Conservation (phyloP, 2,797 vertebrate species). For the Remorina albescens region DNA sequence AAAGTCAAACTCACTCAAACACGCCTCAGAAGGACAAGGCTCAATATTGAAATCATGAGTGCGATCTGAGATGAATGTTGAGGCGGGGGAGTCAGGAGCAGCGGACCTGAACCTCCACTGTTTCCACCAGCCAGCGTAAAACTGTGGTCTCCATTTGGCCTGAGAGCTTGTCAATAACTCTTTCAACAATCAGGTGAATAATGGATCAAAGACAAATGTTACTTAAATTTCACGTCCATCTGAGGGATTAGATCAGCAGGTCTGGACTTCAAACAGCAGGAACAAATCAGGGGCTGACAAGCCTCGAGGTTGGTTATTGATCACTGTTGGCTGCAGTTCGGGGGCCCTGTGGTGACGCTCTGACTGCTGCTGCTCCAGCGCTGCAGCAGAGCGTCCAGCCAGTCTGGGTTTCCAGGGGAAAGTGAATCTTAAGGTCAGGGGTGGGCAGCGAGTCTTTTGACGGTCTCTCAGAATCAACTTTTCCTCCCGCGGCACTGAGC, state of each 20-base stretch:
- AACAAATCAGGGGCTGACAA: conserved; percentile 78
- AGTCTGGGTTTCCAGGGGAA: conserved; percentile 47
- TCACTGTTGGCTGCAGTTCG: conserved; percentile 72
- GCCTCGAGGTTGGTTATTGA: conserved; percentile 72
- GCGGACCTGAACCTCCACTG: conserved; percentile 16
- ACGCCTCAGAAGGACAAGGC: neutral
- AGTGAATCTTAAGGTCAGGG: conserved; percentile 28
- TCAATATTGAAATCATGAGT: neutral
- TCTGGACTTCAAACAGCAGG: conserved; percentile 77
- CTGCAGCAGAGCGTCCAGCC: conserved; percentile 7
- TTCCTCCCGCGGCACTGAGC: conserved; percentile 31
- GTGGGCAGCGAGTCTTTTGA: conserved; percentile 18
- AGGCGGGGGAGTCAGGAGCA: conserved; percentile 20
- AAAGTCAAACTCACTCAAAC: no score
- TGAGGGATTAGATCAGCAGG: conserved; percentile 73
- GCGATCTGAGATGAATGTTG: neutral
- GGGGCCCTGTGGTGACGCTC: conserved; percentile 48
- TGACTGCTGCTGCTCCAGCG: conserved; percentile 32
- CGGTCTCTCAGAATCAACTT: conserved; percentile 37
- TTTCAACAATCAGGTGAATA: conserved; percentile 78
- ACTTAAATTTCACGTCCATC: conserved; percentile 81
- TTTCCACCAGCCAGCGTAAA: conserved; percentile 15
- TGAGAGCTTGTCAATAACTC: conserved; percentile 67
- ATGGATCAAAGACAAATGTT: conserved; percentile 80
- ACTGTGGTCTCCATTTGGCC: conserved; percentile 59